A percentile compares a stretch with the other conserved stretches of the same genome.
Evolutionary conservation across 2,888 invertebrate genomes (phyloP).

Genomic region (Caenorhabditis angaria): DNA sequence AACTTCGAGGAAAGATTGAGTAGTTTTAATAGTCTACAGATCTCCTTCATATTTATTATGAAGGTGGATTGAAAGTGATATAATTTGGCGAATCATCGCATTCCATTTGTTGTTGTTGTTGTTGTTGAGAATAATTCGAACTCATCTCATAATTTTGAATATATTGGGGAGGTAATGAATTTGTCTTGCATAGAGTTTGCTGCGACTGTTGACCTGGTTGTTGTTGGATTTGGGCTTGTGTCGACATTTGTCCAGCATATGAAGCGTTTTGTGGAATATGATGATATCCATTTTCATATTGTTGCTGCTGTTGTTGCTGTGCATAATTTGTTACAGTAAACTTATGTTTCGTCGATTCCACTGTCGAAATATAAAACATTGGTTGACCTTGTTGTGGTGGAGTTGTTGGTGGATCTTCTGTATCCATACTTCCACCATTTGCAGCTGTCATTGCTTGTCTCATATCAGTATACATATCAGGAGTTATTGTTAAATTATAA

Average conservation of each 20-base stretch:
- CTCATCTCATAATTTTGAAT: slow-evolving; percentile 31
- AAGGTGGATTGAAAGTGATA: slow-evolving; percentile 37
- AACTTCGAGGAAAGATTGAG: neutral
- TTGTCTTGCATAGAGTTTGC: slow-evolving; percentile 46
- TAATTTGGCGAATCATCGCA: slow-evolving; percentile 36
- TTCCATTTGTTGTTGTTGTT: slow-evolving; percentile 35
- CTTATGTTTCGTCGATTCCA: slow-evolving; percentile 60
- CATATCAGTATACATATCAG: slow-evolving; percentile 65
- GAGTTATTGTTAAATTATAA: slow-evolving; percentile 69
- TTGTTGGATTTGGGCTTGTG: slow-evolving; percentile 14
- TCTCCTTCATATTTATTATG: no score
- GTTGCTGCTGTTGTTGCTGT: neutral
- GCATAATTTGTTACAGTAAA: slow-evolving; percentile 56
- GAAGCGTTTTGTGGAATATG: slow-evolving; percentile 16
- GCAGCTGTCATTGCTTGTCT: slow-evolving; percentile 48
- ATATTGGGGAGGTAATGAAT: slow-evolving; percentile 51
- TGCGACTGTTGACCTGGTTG: slow-evolving; percentile 31
- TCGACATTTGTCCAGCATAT: slow-evolving; percentile 23
- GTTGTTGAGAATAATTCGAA: slow-evolving; percentile 14
- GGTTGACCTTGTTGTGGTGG: slow-evolving; percentile 33
- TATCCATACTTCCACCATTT: slow-evolving; percentile 31
- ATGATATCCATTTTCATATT: neutral
- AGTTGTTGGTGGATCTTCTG: slow-evolving; percentile 21
- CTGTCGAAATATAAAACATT: slow-evolving; percentile 57
- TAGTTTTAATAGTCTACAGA: slow-evolving; percentile 1